These are phyloP conservation scores for Nemotelus nigrinus DNA, from an alignment of 2,888 invertebrate genomes.

Conservation along the genomic window DNA sequence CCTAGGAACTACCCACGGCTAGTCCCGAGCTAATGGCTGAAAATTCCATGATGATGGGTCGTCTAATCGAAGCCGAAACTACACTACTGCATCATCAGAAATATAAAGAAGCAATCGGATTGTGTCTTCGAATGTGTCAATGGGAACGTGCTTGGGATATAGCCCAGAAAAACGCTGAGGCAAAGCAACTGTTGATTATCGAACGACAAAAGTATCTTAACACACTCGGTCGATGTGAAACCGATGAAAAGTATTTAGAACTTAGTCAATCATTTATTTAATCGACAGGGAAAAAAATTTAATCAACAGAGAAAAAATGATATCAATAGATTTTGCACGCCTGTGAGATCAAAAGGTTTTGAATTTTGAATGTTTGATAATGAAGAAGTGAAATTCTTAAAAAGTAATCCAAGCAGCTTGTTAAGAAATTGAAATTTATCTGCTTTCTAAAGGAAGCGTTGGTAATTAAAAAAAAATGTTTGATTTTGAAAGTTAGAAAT, in stretches of 20 bases:
- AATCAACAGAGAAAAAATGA: too few species aligned
- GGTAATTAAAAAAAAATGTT: too few species aligned
- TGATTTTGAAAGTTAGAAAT: too few species aligned
- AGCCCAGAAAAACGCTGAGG: constrained; percentile 58
- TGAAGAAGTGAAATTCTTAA: too few species aligned
- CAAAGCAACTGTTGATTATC: constrained; percentile 57
- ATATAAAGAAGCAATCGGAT: constrained; percentile 58
- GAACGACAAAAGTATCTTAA: constrained; percentile 61
- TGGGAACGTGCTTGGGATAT: constrained; percentile 63
- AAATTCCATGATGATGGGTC: constrained; percentile 63
- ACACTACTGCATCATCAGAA: constrained; percentile 63
- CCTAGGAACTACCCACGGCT: constrained; percentile 55
- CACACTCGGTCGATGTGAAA: constrained; percentile 60
- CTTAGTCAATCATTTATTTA: background rate
- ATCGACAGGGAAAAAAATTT: too few species aligned
- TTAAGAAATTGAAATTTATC: too few species aligned
- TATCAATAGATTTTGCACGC: too few species aligned
- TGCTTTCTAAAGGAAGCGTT: too few species aligned
- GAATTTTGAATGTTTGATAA: too few species aligned
- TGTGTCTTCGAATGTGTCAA: constrained; percentile 63
- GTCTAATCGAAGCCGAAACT: constrained; percentile 63
- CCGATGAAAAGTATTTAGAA: constrained; percentile 58
- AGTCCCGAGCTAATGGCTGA: constrained; percentile 65
- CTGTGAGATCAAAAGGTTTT: too few species aligned
- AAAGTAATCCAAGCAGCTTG: too few species aligned